Base-by-base conservation (phyloP, 2,888 invertebrate species). In the Apeira syringaria region DNA sequence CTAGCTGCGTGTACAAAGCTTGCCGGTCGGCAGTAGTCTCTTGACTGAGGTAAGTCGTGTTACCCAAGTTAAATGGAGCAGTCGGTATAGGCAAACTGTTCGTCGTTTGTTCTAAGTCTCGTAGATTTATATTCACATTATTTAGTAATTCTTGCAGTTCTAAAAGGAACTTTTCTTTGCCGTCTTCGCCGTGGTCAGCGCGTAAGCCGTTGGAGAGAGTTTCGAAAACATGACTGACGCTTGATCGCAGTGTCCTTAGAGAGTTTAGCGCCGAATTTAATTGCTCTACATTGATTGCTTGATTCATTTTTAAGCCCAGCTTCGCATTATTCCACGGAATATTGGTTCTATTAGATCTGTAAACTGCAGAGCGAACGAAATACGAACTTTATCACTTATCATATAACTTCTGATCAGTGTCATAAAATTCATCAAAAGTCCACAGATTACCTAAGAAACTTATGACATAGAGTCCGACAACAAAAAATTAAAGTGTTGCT, bases 1-100 rank as follows among this genome's bases (percentile, higher is more conserved):
- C 95, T 17, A 98, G 81, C 59, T 97, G 96, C 0, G 95, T 93
- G 74, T 98, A 98, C 6, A 98, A 80, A 3, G 96, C 95, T 70
- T 97, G 96, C 27, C 97, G 92, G 63, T 98, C 98, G 70, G 95
- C 94, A 0, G 96, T 95, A 0, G 97, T 97, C 84, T 99, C 98
- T 78, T 98, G 97, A 49, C 95, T 96, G 20, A 98, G 89, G 68
- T 93, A 95, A 3, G 95, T 94, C 0, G 97, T 96, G 73, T 97
- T 98, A 0, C 96, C 97, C 43, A 98, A 86, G 67, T 92, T 95
- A 65, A 97, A 95, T 0, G 96, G 94, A 2, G 95, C 94, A n/a
- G 94, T 93, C 0, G 96, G 96, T 50, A 94, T 93, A 36, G 93
- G 94, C 5, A 89, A 59, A 15, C 92, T 92, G 53, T 92, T 93